Conservation (phyloP, 2,113 vertebrate species). For the Bubalus kerabau region DNA sequence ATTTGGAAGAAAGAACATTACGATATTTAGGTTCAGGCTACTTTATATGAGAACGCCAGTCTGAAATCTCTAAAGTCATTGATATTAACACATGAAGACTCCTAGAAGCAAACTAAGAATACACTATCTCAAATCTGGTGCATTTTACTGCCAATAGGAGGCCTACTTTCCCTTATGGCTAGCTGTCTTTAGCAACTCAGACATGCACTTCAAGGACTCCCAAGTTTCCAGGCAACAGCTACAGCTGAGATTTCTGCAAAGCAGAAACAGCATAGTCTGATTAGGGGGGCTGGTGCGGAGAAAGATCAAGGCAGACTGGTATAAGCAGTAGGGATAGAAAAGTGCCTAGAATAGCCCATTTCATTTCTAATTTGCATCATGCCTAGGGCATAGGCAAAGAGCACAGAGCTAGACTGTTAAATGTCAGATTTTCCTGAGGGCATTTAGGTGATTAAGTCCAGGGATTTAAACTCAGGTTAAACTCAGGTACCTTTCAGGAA, state of each 20-base stretch:
- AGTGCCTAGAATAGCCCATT: slow-evolving; percentile 37
- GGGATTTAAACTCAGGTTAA: slow-evolving; percentile 24
- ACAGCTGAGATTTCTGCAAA: slow-evolving; percentile 50
- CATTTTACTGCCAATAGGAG: slow-evolving; percentile 47
- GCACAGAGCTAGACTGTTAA: slow-evolving; percentile 40
- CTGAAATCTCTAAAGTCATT: slow-evolving; percentile 21
- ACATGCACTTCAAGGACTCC: slow-evolving; percentile 40
- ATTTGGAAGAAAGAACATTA: not conserved
- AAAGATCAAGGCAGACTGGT: slow-evolving; percentile 30
- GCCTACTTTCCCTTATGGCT: slow-evolving; percentile 28
- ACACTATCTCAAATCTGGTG: slow-evolving; percentile 38
- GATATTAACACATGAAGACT: slow-evolving; percentile 32
- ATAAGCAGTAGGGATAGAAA: slow-evolving; percentile 23
- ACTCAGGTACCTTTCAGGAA: slow-evolving; percentile 34
- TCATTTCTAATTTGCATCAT: slow-evolving; percentile 29
- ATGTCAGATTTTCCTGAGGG: slow-evolving; percentile 50
- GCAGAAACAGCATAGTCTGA: slow-evolving; percentile 25
- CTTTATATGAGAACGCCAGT: slow-evolving; percentile 14
- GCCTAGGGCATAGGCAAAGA: slow-evolving; percentile 47
- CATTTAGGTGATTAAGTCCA: slow-evolving; percentile 57
- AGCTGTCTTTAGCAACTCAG: slow-evolving; percentile 45
- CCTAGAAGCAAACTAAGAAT: slow-evolving; percentile 30
- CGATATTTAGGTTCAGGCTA: not conserved
- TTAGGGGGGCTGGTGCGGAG: not conserved
- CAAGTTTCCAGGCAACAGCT: slow-evolving; percentile 66